Conservation (phyloP, 2,888 invertebrate species). For the Apoda limacodes region DNA sequence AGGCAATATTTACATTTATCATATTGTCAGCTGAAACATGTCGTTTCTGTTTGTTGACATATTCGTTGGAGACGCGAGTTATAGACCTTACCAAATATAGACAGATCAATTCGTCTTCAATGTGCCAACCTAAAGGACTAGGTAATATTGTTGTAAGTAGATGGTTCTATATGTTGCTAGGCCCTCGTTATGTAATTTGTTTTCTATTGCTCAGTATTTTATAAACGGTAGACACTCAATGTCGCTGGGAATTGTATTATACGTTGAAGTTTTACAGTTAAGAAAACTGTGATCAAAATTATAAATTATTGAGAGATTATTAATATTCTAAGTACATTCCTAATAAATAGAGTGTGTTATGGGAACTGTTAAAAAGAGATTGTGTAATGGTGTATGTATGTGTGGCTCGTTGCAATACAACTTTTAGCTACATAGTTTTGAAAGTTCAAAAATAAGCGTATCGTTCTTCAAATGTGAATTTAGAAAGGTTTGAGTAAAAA, state of each 20-base stretch:
- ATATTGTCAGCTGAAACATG: conserved; percentile 19
- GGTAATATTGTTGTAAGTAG: conserved; percentile 62
- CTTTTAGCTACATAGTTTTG: conserved; percentile 5
- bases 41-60: conserved; percentile 18
- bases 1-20: too few species aligned
- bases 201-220: conserved; percentile 69
- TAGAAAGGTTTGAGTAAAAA: too few species aligned
- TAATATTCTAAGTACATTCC: conserved; percentile 66
- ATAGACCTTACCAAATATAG: conserved; percentile 54
- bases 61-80: conserved; percentile 17
- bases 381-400: conserved; percentile 35
- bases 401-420: neutral
- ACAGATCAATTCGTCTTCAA: conserved; percentile 46
- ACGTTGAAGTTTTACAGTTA: conserved; percentile 66
- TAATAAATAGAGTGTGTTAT: conserved; percentile 60
- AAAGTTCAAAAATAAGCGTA: conserved; percentile 13
- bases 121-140: conserved; percentile 64
- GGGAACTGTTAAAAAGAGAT: conserved; percentile 55
- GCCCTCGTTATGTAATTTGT: conserved; percentile 57
- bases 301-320: conserved; percentile 70
- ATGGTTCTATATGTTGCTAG: conserved; percentile 45
- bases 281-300: conserved; percentile 69
- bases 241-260: conserved; percentile 63
- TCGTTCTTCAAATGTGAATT: too few species aligned
- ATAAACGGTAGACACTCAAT: conserved; percentile 47